Evolutionary conservation across 2,113 vertebrate species (phyloP).

Genomic region (Laticauda laticaudata): DNA sequence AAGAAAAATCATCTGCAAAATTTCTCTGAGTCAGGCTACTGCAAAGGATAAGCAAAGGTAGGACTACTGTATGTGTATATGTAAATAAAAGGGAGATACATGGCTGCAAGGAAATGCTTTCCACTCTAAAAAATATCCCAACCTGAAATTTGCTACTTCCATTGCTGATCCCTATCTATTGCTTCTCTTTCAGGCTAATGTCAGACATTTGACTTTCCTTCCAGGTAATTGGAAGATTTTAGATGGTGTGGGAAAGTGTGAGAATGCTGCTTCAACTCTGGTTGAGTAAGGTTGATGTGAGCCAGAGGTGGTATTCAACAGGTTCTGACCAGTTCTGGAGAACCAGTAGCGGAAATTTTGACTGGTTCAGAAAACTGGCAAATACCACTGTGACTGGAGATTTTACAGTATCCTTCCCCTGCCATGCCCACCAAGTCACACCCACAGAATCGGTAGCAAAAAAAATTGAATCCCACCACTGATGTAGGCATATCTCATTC

Average conservation of each 20-base stretch:
- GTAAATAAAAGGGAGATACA: background rate
- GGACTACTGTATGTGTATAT: background rate
- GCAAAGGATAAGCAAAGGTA: background rate
- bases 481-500: background rate
- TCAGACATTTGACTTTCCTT: background rate
- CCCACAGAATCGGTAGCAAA: too few relatives aligned
- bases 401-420: too few relatives aligned
- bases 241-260: background rate
- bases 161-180: background rate
- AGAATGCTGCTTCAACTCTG: background rate
- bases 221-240: background rate
- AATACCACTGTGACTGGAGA: too few relatives aligned
- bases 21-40: background rate
- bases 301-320: too few relatives aligned
- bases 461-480: background rate
- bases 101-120: background rate
- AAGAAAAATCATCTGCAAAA: background rate
- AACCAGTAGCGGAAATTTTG: too few relatives aligned
- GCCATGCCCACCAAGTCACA: too few relatives aligned
- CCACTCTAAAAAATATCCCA: background rate
- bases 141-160: background rate
- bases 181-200: background rate
- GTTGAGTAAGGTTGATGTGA: background rate
- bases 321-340: too few relatives aligned
- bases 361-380: too few relatives aligned